Base-by-base conservation (phyloP, 2,888 invertebrate species). In the Drosophila quinaria region DNA sequence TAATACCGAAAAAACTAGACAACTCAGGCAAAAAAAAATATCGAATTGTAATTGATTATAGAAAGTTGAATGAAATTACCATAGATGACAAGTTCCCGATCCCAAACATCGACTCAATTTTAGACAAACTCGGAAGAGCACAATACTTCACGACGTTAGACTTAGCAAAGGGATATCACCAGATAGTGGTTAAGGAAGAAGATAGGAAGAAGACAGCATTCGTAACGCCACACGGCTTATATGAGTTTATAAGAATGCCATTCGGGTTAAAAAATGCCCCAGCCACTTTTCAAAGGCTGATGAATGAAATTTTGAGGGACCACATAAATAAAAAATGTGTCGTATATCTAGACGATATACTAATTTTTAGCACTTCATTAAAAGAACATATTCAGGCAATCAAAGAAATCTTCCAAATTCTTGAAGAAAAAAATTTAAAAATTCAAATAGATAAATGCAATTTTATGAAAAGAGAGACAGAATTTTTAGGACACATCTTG, bases 101-200 rank as follows among this genome's bases (percentile, higher is more conserved):
- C 63, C 81, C 29, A 55, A 58, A 55, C 72, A 71, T 49, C 61
- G 66, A 64, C 49, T 44, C 49, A 80, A 84, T 60, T 22, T 25
- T 61, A 9, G 66, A 61, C 33, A 66, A 69, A 83, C 74, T 79
- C 19, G 85, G 44, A 61, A 84, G 3, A 81, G 80, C 15, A 64
- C 88, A 19, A 51, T 61, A 60, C 31, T 51, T 59, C 22, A 37
- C 47, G 13, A 59, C 59, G 6, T 15, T 60, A n/a, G 87, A 90
- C 46, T 81, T 81, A 62, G 56, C 42, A 10, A 66, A 70, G 44
- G 56, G 70, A 29, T 71, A 62, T 51, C 62, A 71, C 44, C 60
- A 67, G 50, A 71, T 71, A 47, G 22, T 63, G 31, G 55, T 63
- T 13, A 61, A 33, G 17, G 46, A 62, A 54, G 87, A 61, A 58